Evolutionary conservation across 23 tunicate species (phyloP), one percentile per base, ranked within the genome.

Genomic region (Oikopleura dioica): DNA sequence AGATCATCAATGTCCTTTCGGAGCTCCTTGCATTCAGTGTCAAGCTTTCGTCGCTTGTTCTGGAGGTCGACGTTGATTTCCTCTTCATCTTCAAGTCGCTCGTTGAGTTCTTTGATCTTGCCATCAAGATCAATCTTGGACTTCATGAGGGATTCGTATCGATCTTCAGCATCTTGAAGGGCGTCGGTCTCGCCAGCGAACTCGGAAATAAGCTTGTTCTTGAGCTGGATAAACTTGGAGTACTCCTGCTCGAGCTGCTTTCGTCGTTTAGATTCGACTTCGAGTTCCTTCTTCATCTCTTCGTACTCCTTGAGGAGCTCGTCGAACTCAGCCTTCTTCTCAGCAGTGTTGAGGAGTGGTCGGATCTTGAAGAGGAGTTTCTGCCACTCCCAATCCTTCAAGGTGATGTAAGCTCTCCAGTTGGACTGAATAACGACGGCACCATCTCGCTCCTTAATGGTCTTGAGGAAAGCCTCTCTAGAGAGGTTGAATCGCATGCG

Each of bases 331-430:
- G 86, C 86, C 9, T 82, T 81, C n/a, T 68, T 84, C 37, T 94
- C 99, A 1, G 99, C 95, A 0, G 95, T 38, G 51, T 94, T 92
- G 51, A 92, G 81, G 30, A 92, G 77, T 1, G 99, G 99, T 69
- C 83, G 83, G 77, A 92, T 92, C 77, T 92, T 92, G 80, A 83
- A 92, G 87, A 92, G 86, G 35, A 92, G 76, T 35, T 85, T 75
- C 99, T 86, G 86, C 99, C 99, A 92, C 35, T 75, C 89, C 99
- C 99, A 92, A 81, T 92, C 87, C 35, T 87, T 75, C 58, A 92
- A 87, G 37, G 95, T 69, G 12, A 92, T 76, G 44, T 86, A 92
- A 12, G 99, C 82, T 36, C 99, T 82, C 24, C 87, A 76, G 81
- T 92, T 92, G 37, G 99, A 80, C 83, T 92, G 99, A 59, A 92